phyloP scores from a whole-genome alignment of 1,140 invertebrate species.

The Onthophagus taurus region DNA sequence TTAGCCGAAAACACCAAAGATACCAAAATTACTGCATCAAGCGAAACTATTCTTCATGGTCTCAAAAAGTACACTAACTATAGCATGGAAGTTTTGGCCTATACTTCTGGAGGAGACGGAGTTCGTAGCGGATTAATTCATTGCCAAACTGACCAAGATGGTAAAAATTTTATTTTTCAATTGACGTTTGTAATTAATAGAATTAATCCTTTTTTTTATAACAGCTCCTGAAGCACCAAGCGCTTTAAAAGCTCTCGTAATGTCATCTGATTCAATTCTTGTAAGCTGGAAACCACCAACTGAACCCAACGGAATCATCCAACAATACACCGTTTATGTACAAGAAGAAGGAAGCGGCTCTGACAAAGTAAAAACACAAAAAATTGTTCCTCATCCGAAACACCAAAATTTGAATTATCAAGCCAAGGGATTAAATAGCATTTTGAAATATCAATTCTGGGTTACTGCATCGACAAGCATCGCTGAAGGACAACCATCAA shows the following conservation, averaged over 20 bases:
- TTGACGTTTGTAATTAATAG: not conserved
- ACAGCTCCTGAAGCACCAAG: constrained; percentile 85
- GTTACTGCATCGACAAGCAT: constrained; percentile 88
- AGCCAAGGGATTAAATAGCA: constrained; percentile 71
- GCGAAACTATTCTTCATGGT: constrained; percentile 84
- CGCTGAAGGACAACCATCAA: constrained; percentile 83
- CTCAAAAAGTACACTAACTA: constrained; percentile 95
- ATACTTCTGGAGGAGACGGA: constrained; percentile 91
- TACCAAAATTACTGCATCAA: constrained; percentile 82
- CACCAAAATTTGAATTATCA: constrained; percentile 60
- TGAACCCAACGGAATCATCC: constrained; percentile 86
- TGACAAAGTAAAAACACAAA: constrained; percentile 41
- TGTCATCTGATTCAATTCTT: constrained; percentile 82
- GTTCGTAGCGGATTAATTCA: constrained; percentile 83
- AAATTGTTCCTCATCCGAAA: constrained; percentile 34
- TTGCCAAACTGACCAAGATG: constrained; percentile 92
- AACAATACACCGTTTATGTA: constrained; percentile 87
- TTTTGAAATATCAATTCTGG: constrained; percentile 85
- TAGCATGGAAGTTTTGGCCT: constrained; percentile 91
- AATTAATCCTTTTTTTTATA: constrained; percentile 11
- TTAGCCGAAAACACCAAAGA: constrained; percentile 84
- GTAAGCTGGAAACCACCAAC: constrained; percentile 89
- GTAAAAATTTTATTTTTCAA: constrained; percentile 39
- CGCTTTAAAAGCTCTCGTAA: constrained; percentile 85
- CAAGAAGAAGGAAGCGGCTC: constrained; percentile 43